These are phyloP conservation scores for Heliothis virescens DNA, from an alignment of 1,140 invertebrate genomes.

Conservation along the genomic window DNA sequence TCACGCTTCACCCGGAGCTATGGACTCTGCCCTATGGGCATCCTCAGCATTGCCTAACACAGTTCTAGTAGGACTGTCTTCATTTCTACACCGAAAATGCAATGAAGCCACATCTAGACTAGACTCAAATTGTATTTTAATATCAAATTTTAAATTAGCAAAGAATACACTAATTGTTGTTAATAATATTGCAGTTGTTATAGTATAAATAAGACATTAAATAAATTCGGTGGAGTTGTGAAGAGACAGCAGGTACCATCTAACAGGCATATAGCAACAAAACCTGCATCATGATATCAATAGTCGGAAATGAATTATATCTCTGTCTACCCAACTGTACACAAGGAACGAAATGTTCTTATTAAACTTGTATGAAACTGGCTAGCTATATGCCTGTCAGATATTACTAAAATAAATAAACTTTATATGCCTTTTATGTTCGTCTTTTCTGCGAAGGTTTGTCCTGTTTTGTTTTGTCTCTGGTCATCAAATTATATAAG, in stretches of 20 bases:
- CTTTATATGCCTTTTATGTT: constrained; percentile 1
- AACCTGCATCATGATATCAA: background rate
- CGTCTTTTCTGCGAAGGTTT: background rate
- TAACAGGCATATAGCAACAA: constrained; percentile 35
- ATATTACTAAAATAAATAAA: constrained; percentile 22
- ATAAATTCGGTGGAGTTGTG: constrained; percentile 18
- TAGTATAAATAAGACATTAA: background rate
- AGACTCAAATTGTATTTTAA: background rate
- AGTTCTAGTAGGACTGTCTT: constrained; percentile 26
- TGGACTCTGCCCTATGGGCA: constrained; percentile 58
- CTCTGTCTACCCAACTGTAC: too few species aligned
- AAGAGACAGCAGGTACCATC: constrained; percentile 13
- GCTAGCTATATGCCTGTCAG: constrained; percentile 40
- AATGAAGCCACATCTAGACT: constrained; percentile 13
- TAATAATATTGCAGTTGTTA: background rate
- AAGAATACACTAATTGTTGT: background rate
- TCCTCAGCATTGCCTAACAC: constrained; percentile 16
- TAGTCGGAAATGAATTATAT: too few species aligned
- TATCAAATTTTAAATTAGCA: background rate
- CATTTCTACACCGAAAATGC: constrained; percentile 37
- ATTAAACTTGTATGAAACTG: too few species aligned
- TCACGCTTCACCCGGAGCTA: constrained; percentile 56
- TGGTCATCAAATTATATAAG: constrained; percentile 41
- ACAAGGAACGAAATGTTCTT: too few species aligned
- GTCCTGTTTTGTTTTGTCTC: constrained; percentile 22